Evolutionary conservation across 2,888 invertebrate species (phyloP), one percentile per base, ranked within the genome.

Genomic region (Hyppa rectilinea): DNA sequence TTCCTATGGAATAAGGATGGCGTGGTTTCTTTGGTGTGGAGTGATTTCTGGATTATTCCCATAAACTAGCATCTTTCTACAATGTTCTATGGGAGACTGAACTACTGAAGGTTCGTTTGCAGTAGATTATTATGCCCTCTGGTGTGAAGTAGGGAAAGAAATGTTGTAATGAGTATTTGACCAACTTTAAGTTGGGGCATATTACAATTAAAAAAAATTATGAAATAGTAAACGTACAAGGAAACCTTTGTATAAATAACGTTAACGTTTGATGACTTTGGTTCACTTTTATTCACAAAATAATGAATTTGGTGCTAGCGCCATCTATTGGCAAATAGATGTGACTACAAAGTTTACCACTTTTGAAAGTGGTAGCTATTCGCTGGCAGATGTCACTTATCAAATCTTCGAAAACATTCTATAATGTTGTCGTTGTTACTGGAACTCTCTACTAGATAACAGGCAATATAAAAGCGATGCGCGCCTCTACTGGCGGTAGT

Each of bases 401-500:
- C 6, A 4, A 34, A 61, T 0, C 9, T 80, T 79, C 68, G 40
- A 53, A 74, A 76, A 74, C 6, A n/a, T 71, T 86, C 85, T 38
- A 64, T 52, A 52, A 29, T 6, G 10, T 68, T 84, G 83, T 78
- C 68, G 88, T 65, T 1, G 43, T 45, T 66, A 52, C 78, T 74
- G 49, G 78, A 70, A 52, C 2, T 55, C 23, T 50, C 6, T 17
- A 20, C 36, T 34, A 40, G 58, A 61, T 36, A 52, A 36, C 45
- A 50, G 43, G 60, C 66, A 75, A 81, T 91, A 92, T 93, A 93
- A 88, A 91, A 91, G 86, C 87, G 81, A 72, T 66, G 74, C 76
- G 75, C 75, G 72, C 72, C 78, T 82, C 67, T 67, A 69, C 70
- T 61, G 56, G 73, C 75, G 83, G 82, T 82, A 88, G 78, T 86